Evolutionary conservation across 2,888 invertebrate species (phyloP), one percentile per base, ranked within the genome.

Genomic region (Micoletzkya japonica): DNA sequence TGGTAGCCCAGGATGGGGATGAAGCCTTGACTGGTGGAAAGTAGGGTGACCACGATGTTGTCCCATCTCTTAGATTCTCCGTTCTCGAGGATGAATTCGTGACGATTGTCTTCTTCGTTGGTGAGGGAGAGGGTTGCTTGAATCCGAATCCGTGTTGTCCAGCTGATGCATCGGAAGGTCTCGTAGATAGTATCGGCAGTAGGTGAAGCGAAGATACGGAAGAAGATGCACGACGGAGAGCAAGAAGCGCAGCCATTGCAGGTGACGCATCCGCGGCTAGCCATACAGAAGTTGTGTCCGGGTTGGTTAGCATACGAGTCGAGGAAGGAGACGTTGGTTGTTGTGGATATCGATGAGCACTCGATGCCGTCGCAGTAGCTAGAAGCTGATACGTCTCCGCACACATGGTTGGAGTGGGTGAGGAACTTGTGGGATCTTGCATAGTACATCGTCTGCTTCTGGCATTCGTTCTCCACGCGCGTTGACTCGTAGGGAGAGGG

Each of bases 21-120:
- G 37, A 54, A 56, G 2, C 28, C n/a, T 6, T 36, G 34, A 20
- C 36, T 24, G 1, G 56, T 32, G 52, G 52, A 52, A 1, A 52
- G 50, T 1, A 64, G 50, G 14, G 52, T 64, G 24, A 64, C 24
- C 4, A 24, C 17, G 64, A 64, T 64, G n/a, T 50, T 20, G 24
- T 64, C 24, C 6, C 10, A 60, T 37, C 34, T 26, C 14, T 4
- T 10, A 17, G 32, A 14, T 17, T 10, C 26, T 20, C 56, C 56
- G 7, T 10, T 10, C 7, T 17, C n/a, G n/a, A 54, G 56, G 7
- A 17, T 24, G 7, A 54, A 10, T 54, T 26, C 56, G 10, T 54
- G n/a, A 39, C 39, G 17, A 26, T 14, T 54, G 54, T 24, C 14
- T 17, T 6, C 6, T 24, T 54, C n/a, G 26, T 54, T 26, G n/a